These are phyloP conservation scores for Callitettix versicolor DNA, from an alignment of 1,140 invertebrate species.

Conservation along the genomic window DNA sequence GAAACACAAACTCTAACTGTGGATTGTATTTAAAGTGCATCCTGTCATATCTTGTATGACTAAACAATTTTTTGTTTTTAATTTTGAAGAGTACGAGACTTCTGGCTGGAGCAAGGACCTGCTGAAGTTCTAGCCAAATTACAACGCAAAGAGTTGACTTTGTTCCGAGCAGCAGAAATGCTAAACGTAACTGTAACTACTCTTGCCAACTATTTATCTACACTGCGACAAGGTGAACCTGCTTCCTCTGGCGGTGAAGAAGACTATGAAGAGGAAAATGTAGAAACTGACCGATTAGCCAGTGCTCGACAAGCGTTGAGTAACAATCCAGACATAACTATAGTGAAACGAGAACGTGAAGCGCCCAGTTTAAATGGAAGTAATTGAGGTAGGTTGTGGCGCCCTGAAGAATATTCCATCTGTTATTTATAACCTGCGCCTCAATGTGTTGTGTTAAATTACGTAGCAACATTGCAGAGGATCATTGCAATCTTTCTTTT, in stretches of 20 bases:
- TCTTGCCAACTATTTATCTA: constrained; percentile 55
- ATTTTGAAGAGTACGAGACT: constrained; percentile 53
- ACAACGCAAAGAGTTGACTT: constrained; percentile 55
- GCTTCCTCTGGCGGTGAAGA: constrained; percentile 6
- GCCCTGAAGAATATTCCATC: not conserved
- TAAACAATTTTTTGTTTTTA: too few species aligned
- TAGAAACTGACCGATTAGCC: constrained; percentile 32
- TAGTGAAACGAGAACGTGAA: constrained; percentile 42
- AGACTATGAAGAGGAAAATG: constrained; percentile 33
- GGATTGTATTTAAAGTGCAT: too few species aligned
- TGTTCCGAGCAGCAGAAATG: constrained; percentile 58
- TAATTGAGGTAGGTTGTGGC: constrained; percentile 11
- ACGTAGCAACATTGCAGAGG: not conserved
- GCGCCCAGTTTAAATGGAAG: constrained; percentile 20
- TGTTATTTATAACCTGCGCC: not conserved
- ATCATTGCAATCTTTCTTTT: not conserved
- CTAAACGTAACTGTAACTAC: constrained; percentile 61
- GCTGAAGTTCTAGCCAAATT: constrained; percentile 57
- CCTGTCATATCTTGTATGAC: too few species aligned
- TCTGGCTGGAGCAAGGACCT: constrained; percentile 62
- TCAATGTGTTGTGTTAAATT: not conserved
- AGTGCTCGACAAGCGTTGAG: constrained; percentile 38
- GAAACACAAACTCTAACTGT: too few species aligned
- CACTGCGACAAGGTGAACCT: constrained; percentile 34
- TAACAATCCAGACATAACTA: constrained; percentile 50